Percentiles rank a stretch among this genome's conserved stretches.
Evolutionary conservation across 2,797 vertebrate species (phyloP).

Genomic region (Manis javanica): DNA sequence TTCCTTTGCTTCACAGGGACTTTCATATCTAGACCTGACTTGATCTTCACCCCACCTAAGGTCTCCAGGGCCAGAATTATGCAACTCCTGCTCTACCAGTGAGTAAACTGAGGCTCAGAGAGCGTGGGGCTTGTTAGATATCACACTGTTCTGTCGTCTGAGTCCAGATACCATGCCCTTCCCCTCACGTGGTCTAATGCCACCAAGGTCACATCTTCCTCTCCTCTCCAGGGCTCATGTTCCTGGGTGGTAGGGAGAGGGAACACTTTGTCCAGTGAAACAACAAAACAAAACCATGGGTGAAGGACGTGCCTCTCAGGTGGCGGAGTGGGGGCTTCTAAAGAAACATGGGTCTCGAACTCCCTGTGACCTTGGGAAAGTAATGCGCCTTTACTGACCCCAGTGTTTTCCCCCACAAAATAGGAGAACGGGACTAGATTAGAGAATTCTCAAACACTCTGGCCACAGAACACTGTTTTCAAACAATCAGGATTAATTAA

Average conservation of each 20-base stretch:
- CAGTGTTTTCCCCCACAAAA: conserved; percentile 25
- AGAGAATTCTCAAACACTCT: conserved; percentile 60
- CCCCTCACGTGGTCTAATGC: too few relatives aligned
- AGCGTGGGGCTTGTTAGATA: not conserved
- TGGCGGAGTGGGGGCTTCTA: not conserved
- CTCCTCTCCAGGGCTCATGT: not conserved
- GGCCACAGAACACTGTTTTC: conserved; percentile 63
- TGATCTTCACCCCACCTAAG: not conserved
- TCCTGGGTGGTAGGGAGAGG: not conserved
- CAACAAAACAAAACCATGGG: not conserved
- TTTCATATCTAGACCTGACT: not conserved
- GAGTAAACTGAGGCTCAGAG: not conserved
- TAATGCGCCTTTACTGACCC: not conserved
- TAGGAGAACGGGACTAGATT: conserved; percentile 3
- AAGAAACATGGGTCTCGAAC: not conserved
- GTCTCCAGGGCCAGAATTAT: not conserved
- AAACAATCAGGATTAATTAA: conserved; percentile 67
- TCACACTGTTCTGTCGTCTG: not conserved
- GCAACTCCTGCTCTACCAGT: not conserved
- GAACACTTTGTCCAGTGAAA: not conserved
- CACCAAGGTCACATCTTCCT: not conserved
- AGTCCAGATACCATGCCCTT: not conserved
- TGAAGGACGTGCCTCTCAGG: not conserved
- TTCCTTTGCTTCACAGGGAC: not conserved
- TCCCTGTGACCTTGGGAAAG: conserved; percentile 41